Base-by-base conservation (phyloP, 2,113 vertebrate species). In the Rhadina sibilatrix region DNA sequence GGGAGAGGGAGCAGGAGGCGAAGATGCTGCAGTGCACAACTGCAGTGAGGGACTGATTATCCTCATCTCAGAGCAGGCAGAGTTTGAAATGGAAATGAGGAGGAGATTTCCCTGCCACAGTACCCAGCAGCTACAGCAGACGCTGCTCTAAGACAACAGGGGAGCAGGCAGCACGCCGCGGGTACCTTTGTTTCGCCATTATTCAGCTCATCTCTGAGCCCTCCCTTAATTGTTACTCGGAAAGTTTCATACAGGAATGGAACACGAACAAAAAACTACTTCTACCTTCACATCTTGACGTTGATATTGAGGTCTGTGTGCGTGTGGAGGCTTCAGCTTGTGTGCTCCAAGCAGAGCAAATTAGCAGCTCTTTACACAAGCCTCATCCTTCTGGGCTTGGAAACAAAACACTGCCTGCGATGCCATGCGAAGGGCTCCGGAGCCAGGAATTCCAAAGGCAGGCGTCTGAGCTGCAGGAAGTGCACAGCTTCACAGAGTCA, bases 21-120 rank as follows among this genome's bases (percentile, higher is more conserved):
- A 57, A 76, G 88, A 92, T 95, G 94, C 97, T 93, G 94, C 91
- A 91, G 94, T 89, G 92, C 94, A 94, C 92, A 87, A 88, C 94
- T 93, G 96, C 91, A 93, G 94, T 13, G 68, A 92, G 90, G 95
- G 84, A 23, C 64, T 49, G 79, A 66, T 70, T 64, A 69, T 64
- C 70, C 74, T 94, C 91, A 75, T 85, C 60, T 50, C 81, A 19
- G 93, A 92, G 74, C 93, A 96, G 83, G 89, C 95, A 84, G 90
- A 96, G 90, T 90, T 94, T 97, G 96, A 95, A 97, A 52, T 57
- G 15, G 28, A 95, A 97, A 97, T 93, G 81, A 93, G 94, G 57
- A 87, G 94, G 42, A n/a, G 90, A 93, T 93, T 90, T 87, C 90
- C 93, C 79, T 96, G 93, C 87, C 93, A 92, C 33, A 3, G 87